Conservation (phyloP, 2,888 invertebrate genomes). For the Bimastos eiseni region DNA sequence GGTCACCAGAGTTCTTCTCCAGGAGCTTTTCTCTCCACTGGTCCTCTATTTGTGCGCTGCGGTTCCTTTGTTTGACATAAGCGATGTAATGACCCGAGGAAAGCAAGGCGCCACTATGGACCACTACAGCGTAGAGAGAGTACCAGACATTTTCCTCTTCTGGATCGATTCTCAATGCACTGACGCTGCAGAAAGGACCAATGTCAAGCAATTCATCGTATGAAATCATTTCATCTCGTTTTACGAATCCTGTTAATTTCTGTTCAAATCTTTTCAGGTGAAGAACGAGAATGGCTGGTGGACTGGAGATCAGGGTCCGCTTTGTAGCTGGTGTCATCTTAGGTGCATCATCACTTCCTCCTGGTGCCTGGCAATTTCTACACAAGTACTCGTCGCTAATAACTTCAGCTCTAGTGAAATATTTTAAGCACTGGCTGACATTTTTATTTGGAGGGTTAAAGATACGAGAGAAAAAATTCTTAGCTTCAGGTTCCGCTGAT, state of each 20-base stretch:
- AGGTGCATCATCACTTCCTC: neutral
- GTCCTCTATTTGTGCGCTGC: neutral
- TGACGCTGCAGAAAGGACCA: neutral
- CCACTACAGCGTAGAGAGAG: slow-evolving; percentile 22
- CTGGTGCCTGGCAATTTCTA: neutral
- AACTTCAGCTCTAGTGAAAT: neutral
- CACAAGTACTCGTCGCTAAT: neutral
- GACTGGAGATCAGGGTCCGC: neutral
- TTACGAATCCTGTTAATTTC: neutral
- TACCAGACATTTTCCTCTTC: slow-evolving; percentile 17
- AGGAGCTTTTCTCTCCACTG: neutral
- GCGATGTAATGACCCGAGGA: slow-evolving; percentile 16
- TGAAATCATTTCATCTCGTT: neutral
- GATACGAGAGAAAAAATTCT: neutral
- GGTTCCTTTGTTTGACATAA: neutral
- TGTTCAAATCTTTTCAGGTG: slow-evolving; percentile 16
- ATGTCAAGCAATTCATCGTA: neutral
- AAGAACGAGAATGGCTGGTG: neutral
- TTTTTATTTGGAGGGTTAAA: neutral
- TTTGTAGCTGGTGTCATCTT: neutral
- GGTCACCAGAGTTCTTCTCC: neutral
- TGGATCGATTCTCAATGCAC: neutral
- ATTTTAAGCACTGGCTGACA: neutral
- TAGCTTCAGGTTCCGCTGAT: neutral
- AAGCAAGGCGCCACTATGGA: neutral